Percentiles rank a stretch among this genome's conserved stretches.
Conservation (phyloP, 2,797 vertebrate genomes). For the Lagorchestes hirsutus region DNA sequence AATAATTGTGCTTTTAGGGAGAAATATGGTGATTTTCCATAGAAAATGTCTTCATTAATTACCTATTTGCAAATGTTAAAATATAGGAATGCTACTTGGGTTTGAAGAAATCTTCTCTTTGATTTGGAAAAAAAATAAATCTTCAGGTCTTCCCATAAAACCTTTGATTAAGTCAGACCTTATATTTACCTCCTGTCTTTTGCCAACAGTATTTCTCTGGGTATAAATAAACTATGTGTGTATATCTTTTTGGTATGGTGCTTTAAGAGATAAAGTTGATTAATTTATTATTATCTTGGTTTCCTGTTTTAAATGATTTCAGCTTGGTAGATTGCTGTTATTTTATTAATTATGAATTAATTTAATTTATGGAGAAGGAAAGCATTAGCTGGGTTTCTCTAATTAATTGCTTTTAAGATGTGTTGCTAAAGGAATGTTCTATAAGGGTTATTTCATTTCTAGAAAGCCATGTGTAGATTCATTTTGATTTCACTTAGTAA, state of each 20-base stretch:
- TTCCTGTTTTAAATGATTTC: slow-evolving; percentile 76
- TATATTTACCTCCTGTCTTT: slow-evolving; percentile 29
- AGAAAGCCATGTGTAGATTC: neutral
- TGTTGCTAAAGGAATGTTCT: slow-evolving; percentile 54
- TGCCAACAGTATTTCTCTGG: slow-evolving; percentile 49
- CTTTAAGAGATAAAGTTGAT: slow-evolving; percentile 64
- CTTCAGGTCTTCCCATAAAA: neutral
- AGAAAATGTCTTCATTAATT: slow-evolving; percentile 41
- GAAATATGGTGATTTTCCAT: slow-evolving; percentile 39
- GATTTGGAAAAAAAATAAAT: slow-evolving; percentile 51
- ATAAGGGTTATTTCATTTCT: slow-evolving; percentile 52
- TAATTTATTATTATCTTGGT: slow-evolving; percentile 66
- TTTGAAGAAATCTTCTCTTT: slow-evolving; percentile 28
- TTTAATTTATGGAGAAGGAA: slow-evolving; percentile 70
- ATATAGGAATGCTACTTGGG: neutral
- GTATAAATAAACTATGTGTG: slow-evolving; percentile 59
- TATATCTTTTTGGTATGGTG: slow-evolving; percentile 46
- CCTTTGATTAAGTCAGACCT: slow-evolving; percentile 52
- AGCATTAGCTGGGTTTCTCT: slow-evolving; percentile 63
- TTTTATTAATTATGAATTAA: slow-evolving; percentile 76
- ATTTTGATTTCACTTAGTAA: neutral
- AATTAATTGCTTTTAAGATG: slow-evolving; percentile 71
- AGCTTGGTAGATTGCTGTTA: slow-evolving; percentile 58
- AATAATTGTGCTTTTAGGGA: slow-evolving; percentile 5
- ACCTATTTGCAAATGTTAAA: slow-evolving; percentile 59